Evolutionary conservation across 2,888 invertebrate genomes (phyloP).

Genomic region (Polietes domitor): DNA sequence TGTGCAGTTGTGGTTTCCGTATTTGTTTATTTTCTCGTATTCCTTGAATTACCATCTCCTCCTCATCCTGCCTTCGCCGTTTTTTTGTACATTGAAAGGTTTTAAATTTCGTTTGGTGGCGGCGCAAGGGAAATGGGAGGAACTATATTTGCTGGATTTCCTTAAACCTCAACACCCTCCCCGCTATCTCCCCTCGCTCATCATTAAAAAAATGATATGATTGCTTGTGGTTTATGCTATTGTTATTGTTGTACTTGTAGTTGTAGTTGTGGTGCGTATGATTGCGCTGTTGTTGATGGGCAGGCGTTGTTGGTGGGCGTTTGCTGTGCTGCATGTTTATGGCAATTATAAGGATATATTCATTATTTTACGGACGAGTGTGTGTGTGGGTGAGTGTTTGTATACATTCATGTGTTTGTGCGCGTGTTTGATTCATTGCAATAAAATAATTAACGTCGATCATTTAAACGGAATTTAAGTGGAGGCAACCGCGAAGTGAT

Average conservation of each 20-base stretch:
- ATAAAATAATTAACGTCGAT: background rate
- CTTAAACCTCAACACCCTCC: no score
- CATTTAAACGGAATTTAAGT: background rate
- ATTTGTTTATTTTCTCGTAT: background rate
- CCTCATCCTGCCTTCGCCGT: background rate
- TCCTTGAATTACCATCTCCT: background rate
- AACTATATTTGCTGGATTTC: constrained; percentile 15
- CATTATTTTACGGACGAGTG: no score
- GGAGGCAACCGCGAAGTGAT: background rate
- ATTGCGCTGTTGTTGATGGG: background rate
- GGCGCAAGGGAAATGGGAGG: background rate
- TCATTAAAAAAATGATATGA: background rate
- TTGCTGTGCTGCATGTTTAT: background rate
- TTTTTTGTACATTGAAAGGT: background rate
- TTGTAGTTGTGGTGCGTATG: no score
- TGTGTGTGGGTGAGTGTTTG: no score
- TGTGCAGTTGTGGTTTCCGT: background rate
- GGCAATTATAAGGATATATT: background rate
- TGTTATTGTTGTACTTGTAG: background rate
- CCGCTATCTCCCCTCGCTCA: no score
- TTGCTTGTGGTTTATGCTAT: background rate
- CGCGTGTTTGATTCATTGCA: background rate
- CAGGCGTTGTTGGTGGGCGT: background rate
- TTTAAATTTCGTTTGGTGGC: background rate
- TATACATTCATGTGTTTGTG: background rate